Evolutionary conservation across 2,888 invertebrate genomes (phyloP).

Genomic region (Rotaria macrura): DNA sequence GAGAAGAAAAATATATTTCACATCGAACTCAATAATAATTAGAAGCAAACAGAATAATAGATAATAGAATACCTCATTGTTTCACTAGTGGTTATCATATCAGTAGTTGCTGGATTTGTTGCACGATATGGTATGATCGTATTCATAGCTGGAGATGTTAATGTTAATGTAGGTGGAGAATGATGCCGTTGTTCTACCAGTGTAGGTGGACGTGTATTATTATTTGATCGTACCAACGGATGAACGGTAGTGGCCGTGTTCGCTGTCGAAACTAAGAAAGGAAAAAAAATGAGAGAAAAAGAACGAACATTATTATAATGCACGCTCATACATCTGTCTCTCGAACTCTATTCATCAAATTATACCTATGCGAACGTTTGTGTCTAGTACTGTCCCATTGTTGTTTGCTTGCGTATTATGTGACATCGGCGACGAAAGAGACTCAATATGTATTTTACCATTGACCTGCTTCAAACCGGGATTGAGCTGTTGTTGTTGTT

Average conservation of each 20-base stretch:
- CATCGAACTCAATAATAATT: too few relatives aligned
- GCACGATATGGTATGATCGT: background rate
- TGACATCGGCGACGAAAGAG: background rate
- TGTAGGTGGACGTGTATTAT: background rate
- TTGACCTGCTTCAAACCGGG: constrained; percentile 8
- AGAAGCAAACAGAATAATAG: too few relatives aligned
- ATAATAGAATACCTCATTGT: background rate
- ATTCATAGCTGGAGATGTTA: background rate
- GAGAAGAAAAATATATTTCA: background rate
- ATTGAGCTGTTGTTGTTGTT: background rate
- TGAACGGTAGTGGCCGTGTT: background rate
- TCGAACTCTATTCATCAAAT: background rate
- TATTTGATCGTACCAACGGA: background rate
- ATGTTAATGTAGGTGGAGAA: background rate
- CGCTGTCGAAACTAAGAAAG: background rate
- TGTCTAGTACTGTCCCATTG: background rate
- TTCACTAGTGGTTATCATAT: background rate
- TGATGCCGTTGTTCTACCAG: background rate
- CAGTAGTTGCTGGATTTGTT: background rate
- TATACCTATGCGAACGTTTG: background rate
- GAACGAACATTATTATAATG: constrained; percentile 7
- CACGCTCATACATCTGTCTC: background rate
- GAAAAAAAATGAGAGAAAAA: background rate
- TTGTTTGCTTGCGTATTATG: background rate
- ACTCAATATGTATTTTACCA: constrained; percentile 16